These are phyloP conservation scores for Aelia acuminata DNA, from an alignment of 2,888 invertebrate genomes.

Conservation along the genomic window DNA sequence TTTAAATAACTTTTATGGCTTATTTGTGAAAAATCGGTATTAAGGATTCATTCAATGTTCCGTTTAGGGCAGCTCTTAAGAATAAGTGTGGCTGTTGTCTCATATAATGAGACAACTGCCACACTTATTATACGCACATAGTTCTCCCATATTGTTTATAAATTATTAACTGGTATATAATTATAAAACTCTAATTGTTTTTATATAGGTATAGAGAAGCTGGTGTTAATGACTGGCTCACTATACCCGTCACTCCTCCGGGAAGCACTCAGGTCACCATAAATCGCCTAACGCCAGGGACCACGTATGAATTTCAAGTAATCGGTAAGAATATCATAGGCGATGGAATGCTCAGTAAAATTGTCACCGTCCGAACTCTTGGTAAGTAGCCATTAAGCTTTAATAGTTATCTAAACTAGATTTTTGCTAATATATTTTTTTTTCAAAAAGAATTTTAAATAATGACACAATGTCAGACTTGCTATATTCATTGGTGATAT, in stretches of 20 bases:
- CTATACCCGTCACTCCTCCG: conserved; percentile 92
- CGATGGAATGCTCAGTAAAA: conserved; percentile 95
- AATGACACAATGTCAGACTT: background rate
- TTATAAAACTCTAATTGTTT: background rate
- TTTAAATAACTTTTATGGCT: too few relatives aligned
- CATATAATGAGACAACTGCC: too few relatives aligned
- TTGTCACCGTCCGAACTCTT: conserved; percentile 89
- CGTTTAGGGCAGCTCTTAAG: too few relatives aligned
- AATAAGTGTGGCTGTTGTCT: too few relatives aligned
- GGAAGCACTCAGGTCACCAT: conserved; percentile 92
- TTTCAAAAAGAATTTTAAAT: background rate
- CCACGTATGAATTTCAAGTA: conserved; percentile 96
- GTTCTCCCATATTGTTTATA: too few relatives aligned
- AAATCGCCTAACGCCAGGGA: conserved; percentile 89
- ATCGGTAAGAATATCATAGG: conserved; percentile 95
- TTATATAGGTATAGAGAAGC: conserved; percentile 81
- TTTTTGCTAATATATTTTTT: background rate
- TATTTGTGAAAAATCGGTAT: too few relatives aligned
- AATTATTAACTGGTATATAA: too few relatives aligned
- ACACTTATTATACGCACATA: too few relatives aligned
- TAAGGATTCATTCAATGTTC: too few relatives aligned
- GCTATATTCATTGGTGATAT: background rate
- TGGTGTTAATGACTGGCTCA: conserved; percentile 91
- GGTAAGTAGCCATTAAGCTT: conserved; percentile 75
- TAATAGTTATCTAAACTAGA: background rate